Evolutionary conservation across 2,888 invertebrate species (phyloP), one percentile per base, ranked within the genome.

Genomic region (Stenodema calcarata): DNA sequence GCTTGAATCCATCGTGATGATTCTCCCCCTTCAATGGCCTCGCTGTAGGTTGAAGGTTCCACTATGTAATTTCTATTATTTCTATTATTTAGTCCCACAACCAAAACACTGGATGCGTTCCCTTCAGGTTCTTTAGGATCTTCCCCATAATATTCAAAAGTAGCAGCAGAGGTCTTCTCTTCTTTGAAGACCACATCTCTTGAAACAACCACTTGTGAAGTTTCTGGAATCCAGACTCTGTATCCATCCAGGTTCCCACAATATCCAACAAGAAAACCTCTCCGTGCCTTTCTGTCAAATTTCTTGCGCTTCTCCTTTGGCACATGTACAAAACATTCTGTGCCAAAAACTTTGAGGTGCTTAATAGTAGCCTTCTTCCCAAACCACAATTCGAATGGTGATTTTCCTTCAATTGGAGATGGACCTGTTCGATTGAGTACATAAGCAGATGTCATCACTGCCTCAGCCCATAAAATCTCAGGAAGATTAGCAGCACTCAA

Each of bases 1-100:
- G 88, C 88, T 44, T 76, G 35, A 28, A 87, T 86, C 89, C 89
- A 89, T 12, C 78, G 6, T 35, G 73, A 41, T 23, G 75, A 70
- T 16, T 87, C 23, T n/a, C 3, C 23, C 23, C 28, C 27, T 62
- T 12, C n/a, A 35, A 70, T 75, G 27, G 83, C 87, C 27, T 83
- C 78, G 16, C 28, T 76, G 30, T 50, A 87, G 76, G 78, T 54
- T 28, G 42, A 30, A 42, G 76, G 83, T 69, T 85, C 70, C 27
- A 28, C 41, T 41, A 69, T 23, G 14, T 42, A 18, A 16, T 35
- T 7, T 70, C 3, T 18, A 27, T 23, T 6, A 9, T 27, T 23
- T 70, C 28, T 27, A n/a, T 70, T 70, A n/a, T 70, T 70, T 27
- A 18, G n/a, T 23, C 27, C 27, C 70, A 70, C 70, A 54, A 3